Evolutionary conservation across 2,888 invertebrate species (phyloP), one percentile per base, ranked within the genome.

Genomic region (Xanthia togata): DNA sequence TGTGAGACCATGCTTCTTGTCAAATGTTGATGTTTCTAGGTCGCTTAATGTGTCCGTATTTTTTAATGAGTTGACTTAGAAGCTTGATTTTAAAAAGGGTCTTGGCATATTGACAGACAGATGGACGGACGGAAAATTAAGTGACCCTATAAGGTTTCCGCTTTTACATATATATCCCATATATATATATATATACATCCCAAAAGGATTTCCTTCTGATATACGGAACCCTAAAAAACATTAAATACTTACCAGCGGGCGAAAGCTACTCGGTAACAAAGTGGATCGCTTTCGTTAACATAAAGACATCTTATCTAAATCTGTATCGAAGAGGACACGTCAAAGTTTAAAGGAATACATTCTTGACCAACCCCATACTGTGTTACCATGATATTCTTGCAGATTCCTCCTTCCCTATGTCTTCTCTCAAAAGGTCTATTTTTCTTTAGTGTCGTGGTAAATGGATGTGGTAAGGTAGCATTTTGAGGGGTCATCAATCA

Each of bases 401-500:
- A 70, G 2, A 5, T 65, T 9, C 0, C n/a, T 23, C 20, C 63
- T 69, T 11, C 68, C 59, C 62, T 87, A 81, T 77, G 0, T 0
- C 1, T 35, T 12, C 14, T 2, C 0, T 0, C 0, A 38, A 71
- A 79, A 76, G 44, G 83, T 76, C 1, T 23, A 59, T 69, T 78
- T 89, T 87, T 3, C 35, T 64, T 50, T 63, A 55, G 47, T 44
- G 44, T 70, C 41, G 35, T 26, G 31, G 44, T 82, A 73, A 38
- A 67, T 65, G 57, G 72, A 44, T 53, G 12, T 63, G 72, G 79
- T 82, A 68, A 75, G 60, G 76, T 74, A 73, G 68, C 70, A 72
- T 82, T 81, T 85, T 78, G 76, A 82, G 84, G 65, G 83, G 74
- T 86, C 85, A 93, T 93, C 92, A 93, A 93, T 93, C 93, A 93